Evolutionary conservation across 2,888 invertebrate species (phyloP).

Genomic region (Pseudococcus jackbeardsleyi): DNA sequence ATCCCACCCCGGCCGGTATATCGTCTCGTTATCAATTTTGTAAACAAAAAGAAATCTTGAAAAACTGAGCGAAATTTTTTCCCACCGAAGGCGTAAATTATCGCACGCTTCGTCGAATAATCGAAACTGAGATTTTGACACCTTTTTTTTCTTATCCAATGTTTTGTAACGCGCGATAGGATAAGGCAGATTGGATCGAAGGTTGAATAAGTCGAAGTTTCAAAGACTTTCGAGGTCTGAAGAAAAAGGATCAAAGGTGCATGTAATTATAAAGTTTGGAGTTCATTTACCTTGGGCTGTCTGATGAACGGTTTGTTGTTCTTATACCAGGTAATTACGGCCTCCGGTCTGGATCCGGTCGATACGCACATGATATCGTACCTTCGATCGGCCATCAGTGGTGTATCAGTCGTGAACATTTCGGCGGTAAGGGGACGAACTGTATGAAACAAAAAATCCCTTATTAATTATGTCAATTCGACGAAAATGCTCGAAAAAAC

Average conservation of each 20-base stretch:
- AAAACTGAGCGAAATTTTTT: conserved; percentile 1
- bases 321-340: conserved; percentile 91
- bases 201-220: not conserved
- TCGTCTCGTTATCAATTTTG: conserved; percentile 44
- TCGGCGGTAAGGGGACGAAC: conserved; percentile 87
- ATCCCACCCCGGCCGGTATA: not conserved
- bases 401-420: conserved; percentile 78
- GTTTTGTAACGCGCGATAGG: not conserved
- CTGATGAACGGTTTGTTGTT: conserved; percentile 79
- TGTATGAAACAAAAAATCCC: conserved; percentile 70
- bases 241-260: not conserved
- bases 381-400: conserved; percentile 84
- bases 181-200: not conserved
- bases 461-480: not conserved
- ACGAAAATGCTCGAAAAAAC: not conserved
- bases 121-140: conserved; percentile 22
- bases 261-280: not conserved
- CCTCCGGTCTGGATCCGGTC: conserved; percentile 87
- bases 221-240: not conserved
- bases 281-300: conserved; percentile 80
- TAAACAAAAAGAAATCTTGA: conserved; percentile 33
- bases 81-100: not conserved
- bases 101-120: conserved; percentile 33
- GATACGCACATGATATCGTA: conserved; percentile 89
- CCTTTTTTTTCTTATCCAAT: not conserved